These are phyloP conservation scores for Apamea monoglypha DNA, from an alignment of 2,888 invertebrate genomes.

Conservation along the genomic window DNA sequence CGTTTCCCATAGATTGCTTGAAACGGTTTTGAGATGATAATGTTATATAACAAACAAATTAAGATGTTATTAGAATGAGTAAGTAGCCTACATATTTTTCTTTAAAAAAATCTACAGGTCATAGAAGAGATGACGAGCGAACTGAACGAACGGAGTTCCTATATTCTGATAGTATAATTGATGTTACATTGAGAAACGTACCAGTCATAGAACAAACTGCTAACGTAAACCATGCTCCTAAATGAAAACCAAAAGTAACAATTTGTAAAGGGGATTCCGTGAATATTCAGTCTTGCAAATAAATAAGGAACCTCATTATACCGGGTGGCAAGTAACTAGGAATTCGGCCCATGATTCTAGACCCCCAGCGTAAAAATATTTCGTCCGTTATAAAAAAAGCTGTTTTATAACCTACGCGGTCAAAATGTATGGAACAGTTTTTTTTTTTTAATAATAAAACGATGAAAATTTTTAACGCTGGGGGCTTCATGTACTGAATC, in stretches of 20 bases:
- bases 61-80: conserved; percentile 30
- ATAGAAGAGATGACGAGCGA: not conserved
- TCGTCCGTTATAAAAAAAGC: too few species aligned
- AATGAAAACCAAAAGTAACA: conserved; percentile 1
- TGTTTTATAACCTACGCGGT: too few species aligned
- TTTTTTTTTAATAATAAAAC: too few species aligned
- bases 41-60: conserved; percentile 9
- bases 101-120: not conserved
- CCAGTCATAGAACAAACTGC: not conserved
- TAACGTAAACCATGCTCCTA: not conserved
- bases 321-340: not conserved
- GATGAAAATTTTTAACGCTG: too few species aligned
- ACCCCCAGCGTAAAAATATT: too few species aligned
- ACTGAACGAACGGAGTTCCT: too few species aligned
- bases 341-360: too few species aligned
- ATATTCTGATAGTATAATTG: not conserved
- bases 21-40: conserved; percentile 6
- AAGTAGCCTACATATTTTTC: not conserved
- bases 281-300: conserved; percentile 7
- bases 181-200: not conserved
- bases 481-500: too few species aligned
- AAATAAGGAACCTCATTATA: conserved; percentile 10
- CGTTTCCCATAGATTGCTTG: conserved; percentile 35
- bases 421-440: too few species aligned
- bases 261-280: not conserved